Conservation (phyloP, 2,113 vertebrate genomes). For the Solenodon paradoxus region DNA sequence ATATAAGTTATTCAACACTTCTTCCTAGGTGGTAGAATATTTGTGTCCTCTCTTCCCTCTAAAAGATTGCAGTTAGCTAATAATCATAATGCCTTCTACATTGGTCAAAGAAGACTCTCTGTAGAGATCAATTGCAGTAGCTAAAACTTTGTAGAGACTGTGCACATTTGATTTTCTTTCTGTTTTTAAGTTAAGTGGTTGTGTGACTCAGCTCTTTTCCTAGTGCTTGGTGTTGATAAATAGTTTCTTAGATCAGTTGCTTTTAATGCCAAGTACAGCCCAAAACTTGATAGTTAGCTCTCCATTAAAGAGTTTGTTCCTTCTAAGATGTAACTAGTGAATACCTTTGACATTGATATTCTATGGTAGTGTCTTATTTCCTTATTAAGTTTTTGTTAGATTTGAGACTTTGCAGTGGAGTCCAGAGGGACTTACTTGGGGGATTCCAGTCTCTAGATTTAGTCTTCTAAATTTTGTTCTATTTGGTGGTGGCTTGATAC, state of each 20-base stretch:
- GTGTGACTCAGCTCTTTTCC: background rate
- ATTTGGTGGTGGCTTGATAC: background rate
- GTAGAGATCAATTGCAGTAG: background rate
- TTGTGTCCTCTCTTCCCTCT: background rate
- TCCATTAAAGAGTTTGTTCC: background rate
- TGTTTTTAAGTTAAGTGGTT: background rate
- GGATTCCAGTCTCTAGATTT: background rate
- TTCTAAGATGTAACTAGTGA: background rate
- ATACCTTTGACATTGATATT: background rate
- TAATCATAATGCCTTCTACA: background rate
- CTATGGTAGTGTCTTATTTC: background rate
- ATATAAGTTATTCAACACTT: conserved; percentile 30
- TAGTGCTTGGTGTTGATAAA: background rate
- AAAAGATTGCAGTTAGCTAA: background rate
- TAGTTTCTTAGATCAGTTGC: background rate
- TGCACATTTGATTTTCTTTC: background rate
- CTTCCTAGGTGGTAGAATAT: conserved; percentile 33
- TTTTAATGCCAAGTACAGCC: background rate
- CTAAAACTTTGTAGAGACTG: background rate
- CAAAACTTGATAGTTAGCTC: background rate
- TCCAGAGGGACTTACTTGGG: background rate
- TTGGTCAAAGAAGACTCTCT: background rate
- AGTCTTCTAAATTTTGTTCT: background rate
- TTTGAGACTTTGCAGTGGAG: background rate
- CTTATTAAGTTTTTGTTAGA: too few relatives aligned